phyloP scores from a whole-genome alignment of 1,140 invertebrate genomes.

The Lepidurus apus region DNA sequence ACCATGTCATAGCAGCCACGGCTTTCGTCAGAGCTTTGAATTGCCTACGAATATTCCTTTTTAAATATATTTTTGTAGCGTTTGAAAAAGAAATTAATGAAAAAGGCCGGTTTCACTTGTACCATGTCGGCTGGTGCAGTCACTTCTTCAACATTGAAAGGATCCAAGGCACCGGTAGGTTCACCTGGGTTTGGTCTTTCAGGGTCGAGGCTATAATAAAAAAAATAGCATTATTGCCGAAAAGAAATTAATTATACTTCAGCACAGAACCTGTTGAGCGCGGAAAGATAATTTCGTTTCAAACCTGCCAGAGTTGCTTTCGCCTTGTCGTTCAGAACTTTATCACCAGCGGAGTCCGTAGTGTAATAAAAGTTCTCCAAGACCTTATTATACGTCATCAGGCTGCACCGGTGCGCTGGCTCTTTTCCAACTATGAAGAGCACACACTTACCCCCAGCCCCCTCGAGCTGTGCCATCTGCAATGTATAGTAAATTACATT shows the following conservation, averaged over 20 bases:
- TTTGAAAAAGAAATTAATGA: neutral
- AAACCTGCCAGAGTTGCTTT: neutral
- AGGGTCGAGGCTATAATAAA: neutral
- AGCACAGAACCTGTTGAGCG: neutral
- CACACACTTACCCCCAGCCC: neutral
- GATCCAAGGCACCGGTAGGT: neutral
- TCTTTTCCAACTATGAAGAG: neutral
- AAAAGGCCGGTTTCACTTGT: neutral
- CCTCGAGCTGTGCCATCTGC: neutral
- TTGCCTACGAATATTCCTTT: neutral
- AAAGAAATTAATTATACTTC: neutral
- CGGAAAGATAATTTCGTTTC: neutral
- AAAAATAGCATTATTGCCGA: neutral
- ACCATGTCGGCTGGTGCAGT: neutral
- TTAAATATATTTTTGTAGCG: neutral
- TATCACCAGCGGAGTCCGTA: neutral
- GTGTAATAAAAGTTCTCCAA: neutral
- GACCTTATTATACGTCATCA: neutral
- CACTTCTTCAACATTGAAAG: neutral
- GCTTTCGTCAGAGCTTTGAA: neutral
- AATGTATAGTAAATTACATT: neutral
- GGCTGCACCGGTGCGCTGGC: neutral
- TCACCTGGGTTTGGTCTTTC: neutral
- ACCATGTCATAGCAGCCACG: neutral
- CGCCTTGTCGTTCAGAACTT: neutral